Evolutionary conservation across 2,797 vertebrate genomes (phyloP).

Genomic region (Anabas testudineus): DNA sequence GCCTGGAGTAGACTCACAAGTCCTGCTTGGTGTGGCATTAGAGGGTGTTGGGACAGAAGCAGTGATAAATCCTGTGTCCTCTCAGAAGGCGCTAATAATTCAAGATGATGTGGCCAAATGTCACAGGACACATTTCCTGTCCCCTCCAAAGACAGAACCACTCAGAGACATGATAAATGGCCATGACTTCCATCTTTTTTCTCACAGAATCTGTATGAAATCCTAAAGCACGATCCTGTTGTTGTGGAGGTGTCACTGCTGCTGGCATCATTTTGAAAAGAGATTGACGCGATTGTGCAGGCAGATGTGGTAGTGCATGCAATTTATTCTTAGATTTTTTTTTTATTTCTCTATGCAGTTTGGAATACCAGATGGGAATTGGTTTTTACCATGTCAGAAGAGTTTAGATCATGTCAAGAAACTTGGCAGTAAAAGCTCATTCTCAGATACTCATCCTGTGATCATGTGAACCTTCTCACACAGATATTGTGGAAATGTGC

Average conservation of each 20-base stretch:
- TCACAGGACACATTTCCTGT: slow-evolving; percentile 82
- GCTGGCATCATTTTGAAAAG: slow-evolving; percentile 32
- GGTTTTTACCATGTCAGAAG: slow-evolving; percentile 39
- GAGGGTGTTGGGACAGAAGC: slow-evolving; percentile 76
- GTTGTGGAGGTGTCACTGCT: slow-evolving; percentile 35
- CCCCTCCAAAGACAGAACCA: slow-evolving; percentile 69
- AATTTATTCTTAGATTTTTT: slow-evolving; percentile 15
- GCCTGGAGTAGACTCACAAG: slow-evolving; percentile 77
- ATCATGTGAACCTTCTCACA: slow-evolving; percentile 40
- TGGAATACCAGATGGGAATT: slow-evolving; percentile 49
- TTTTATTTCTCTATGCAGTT: slow-evolving; percentile 21
- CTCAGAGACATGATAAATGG: slow-evolving; percentile 71
- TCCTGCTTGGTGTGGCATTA: slow-evolving; percentile 72
- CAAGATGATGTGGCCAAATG: slow-evolving; percentile 85
- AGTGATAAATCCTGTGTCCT: slow-evolving; percentile 82
- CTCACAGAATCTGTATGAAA: slow-evolving; percentile 55
- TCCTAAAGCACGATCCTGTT: slow-evolving; percentile 51
- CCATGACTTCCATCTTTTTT: slow-evolving; percentile 57
- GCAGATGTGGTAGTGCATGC: slow-evolving; percentile 1
- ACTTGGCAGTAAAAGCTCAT: slow-evolving; percentile 28
- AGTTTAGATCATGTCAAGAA: slow-evolving; percentile 33
- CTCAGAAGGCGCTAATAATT: slow-evolving; percentile 80
- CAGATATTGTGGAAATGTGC: slow-evolving; percentile 21
- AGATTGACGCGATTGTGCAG: slow-evolving; percentile 19
- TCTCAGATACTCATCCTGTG: slow-evolving; percentile 39